These are phyloP conservation scores for Passer domesticus DNA, from an alignment of 2,113 vertebrate genomes.

Conservation along the genomic window DNA sequence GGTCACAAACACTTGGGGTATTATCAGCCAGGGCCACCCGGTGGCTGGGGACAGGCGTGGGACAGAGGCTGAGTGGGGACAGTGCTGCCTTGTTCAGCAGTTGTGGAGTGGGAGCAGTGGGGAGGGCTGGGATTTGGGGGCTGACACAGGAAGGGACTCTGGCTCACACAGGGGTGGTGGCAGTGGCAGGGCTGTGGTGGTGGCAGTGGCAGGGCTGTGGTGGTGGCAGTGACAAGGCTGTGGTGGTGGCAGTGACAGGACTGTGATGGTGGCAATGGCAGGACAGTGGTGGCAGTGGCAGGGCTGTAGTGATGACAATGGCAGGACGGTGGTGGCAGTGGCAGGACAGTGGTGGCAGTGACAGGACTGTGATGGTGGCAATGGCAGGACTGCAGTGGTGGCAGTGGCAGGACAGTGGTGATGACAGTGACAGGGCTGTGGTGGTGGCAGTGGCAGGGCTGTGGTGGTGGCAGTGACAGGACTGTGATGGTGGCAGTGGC, in stretches of 20 bases:
- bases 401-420: rapidly evolving
- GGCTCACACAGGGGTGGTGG: background rate
- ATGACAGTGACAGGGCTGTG: too few relatives aligned
- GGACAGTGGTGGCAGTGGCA: too few relatives aligned
- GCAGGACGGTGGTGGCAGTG: too few relatives aligned
- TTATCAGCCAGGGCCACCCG: background rate
- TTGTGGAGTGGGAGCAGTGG: background rate
- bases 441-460: too few relatives aligned
- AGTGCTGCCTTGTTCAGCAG: background rate
- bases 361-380: background rate
- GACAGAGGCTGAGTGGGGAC: background rate
- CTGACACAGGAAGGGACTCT: background rate
- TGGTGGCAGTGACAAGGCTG: background rate
- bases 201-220: too few relatives aligned
- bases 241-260: too few relatives aligned
- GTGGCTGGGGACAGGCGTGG: background rate
- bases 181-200: background rate
- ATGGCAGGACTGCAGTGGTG: background rate
- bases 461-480: background rate
- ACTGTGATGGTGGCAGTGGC: too few relatives aligned
- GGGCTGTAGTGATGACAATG: too few relatives aligned
- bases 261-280: too few relatives aligned
- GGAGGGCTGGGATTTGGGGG: background rate
- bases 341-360: too few relatives aligned
- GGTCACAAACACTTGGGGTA: background rate